These are phyloP conservation scores for Neoniphon sammara DNA, from an alignment of 2,797 vertebrate species.

Conservation along the genomic window DNA sequence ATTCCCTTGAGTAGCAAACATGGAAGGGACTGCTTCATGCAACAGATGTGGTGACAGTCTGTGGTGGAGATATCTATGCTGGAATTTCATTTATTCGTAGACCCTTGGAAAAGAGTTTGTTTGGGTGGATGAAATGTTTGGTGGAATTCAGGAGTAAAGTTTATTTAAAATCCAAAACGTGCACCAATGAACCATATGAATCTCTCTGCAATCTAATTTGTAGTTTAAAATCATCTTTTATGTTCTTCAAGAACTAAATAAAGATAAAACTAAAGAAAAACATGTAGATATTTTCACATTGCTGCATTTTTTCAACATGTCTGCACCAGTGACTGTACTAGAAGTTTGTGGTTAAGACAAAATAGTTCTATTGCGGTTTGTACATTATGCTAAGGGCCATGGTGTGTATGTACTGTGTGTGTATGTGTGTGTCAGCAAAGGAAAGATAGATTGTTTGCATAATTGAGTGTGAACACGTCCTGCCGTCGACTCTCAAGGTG, in stretches of 20 bases:
- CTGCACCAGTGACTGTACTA: conserved; percentile 28
- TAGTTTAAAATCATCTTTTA: not conserved
- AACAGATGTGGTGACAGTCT: conserved; percentile 48
- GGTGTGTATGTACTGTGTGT: conserved; percentile 16
- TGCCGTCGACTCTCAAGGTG: conserved; percentile 21
- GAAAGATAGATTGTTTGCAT: conserved; percentile 35
- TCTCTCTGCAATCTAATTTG: not conserved
- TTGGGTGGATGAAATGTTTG: not conserved
- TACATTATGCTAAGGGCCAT: conserved; percentile 20
- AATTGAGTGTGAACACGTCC: conserved; percentile 24
- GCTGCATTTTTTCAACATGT: conserved; percentile 30
- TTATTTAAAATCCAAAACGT: conserved; percentile 12
- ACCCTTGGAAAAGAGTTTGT: conserved; percentile 2
- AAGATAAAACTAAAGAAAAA: conserved; percentile 38
- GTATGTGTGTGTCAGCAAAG: conserved; percentile 1
- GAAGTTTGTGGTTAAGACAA: conserved; percentile 22
- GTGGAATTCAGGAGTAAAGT: not conserved
- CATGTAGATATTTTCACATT: conserved; percentile 21
- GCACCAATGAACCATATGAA: too few relatives aligned
- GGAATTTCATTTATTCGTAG: conserved; percentile 2
- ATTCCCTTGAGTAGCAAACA: conserved; percentile 30
- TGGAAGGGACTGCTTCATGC: conserved; percentile 26
- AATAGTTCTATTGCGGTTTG: conserved; percentile 39
- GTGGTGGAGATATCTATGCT: not conserved
- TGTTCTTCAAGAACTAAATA: not conserved